Evolutionary conservation across 1,140 invertebrate genomes (phyloP).

Genomic region (Drosophila pachea): DNA sequence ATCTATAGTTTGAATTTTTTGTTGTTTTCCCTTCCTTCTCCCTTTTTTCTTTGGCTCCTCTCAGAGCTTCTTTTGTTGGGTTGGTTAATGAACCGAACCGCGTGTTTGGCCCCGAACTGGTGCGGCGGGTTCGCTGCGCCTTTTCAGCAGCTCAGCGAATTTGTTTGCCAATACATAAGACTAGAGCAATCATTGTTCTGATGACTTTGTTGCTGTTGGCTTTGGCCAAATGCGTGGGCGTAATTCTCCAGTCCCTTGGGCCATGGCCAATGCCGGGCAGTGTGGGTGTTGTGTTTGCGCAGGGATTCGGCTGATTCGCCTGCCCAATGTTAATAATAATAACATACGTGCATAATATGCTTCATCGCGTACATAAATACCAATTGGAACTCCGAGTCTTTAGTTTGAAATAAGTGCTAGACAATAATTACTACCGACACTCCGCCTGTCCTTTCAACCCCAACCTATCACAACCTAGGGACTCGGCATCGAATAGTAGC

Average conservation of each 20-base stretch:
- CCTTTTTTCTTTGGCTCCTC: not conserved
- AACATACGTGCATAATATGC: conserved; percentile 36
- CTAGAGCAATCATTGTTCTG: conserved; percentile 71
- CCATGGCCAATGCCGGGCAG: conserved; percentile 1
- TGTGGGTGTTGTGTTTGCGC: conserved; percentile 17
- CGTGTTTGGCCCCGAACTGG: conserved; percentile 65
- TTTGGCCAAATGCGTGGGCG: conserved; percentile 53
- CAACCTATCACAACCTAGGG: no score
- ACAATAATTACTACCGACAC: no score
- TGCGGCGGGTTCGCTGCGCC: conserved; percentile 42
- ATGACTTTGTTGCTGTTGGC: conserved; percentile 72
- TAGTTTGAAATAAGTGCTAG: no score
- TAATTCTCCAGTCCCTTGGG: conserved; percentile 27
- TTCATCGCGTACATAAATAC: conserved; percentile 43
- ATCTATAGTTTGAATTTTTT: conserved; percentile 8
- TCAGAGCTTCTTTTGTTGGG: conserved; percentile 58
- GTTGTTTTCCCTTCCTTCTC: not conserved
- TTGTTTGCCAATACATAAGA: conserved; percentile 61
- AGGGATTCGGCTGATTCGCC: conserved; percentile 34
- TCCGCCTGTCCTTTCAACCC: no score
- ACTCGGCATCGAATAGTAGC: no score
- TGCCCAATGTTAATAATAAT: not conserved
- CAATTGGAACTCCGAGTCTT: conserved; percentile 14
- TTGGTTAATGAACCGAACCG: conserved; percentile 75
- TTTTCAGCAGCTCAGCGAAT: conserved; percentile 31